Conservation (phyloP, 2,888 invertebrate species). For the Sipunculus nudus region DNA sequence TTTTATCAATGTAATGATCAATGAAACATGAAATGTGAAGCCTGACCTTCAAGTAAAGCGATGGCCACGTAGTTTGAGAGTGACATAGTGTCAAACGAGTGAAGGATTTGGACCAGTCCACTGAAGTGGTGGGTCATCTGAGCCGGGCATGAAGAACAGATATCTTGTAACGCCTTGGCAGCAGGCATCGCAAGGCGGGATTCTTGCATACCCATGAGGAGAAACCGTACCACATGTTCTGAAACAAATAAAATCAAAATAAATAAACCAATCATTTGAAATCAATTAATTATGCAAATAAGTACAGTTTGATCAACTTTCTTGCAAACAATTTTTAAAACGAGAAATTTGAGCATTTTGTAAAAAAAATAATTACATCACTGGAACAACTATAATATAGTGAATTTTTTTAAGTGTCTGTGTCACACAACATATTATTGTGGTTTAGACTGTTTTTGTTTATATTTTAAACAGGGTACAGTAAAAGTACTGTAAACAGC, state of each 20-base stretch:
- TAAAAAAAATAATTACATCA: too few species aligned
- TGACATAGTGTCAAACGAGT: conserved; percentile 61
- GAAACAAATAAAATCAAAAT: conserved; percentile 39
- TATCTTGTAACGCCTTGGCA: conserved; percentile 84
- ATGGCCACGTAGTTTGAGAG: conserved; percentile 61
- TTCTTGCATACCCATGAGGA: conserved; percentile 71
- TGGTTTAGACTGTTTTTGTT: too few species aligned
- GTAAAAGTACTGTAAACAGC: too few species aligned
- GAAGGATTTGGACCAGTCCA: conserved; percentile 71
- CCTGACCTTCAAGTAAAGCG: conserved; percentile 60
- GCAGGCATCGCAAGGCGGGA: conserved; percentile 72
- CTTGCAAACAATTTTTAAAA: too few species aligned
- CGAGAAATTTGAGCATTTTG: too few species aligned
- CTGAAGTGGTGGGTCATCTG: conserved; percentile 83
- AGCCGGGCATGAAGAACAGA: conserved; percentile 82
- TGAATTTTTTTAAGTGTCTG: too few species aligned
- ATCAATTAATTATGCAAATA: background rate
- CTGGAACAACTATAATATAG: too few species aligned
- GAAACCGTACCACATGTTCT: conserved; percentile 84
- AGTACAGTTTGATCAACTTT: too few species aligned
- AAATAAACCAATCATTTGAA: background rate
- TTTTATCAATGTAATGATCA: too few species aligned
- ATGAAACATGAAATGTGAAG: too few species aligned
- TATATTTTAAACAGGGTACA: too few species aligned
- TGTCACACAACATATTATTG: too few species aligned